A percentile compares a stretch with the other conserved stretches of the same genome.
phyloP scores from a whole-genome alignment of 2,888 invertebrate genomes.

The Polylopha cassiicola region DNA sequence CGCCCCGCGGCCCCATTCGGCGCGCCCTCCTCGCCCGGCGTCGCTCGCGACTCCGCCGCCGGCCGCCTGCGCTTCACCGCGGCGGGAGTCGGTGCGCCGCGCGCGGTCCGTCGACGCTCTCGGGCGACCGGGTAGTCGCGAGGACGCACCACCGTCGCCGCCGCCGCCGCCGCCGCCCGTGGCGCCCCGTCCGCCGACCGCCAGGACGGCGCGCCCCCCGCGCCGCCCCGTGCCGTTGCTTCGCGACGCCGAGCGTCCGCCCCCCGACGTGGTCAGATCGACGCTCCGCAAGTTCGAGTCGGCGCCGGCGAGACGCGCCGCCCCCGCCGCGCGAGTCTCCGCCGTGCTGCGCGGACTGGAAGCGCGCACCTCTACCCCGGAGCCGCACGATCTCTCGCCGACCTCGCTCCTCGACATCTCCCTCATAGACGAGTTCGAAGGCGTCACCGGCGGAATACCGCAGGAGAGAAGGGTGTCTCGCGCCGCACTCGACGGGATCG shows the following conservation, averaged over 20 bases:
- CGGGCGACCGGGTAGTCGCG: conserved; percentile 78
- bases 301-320: conserved; percentile 74
- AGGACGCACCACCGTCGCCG: conserved; percentile 77
- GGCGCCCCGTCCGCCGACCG: conserved; percentile 73
- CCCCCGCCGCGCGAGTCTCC: conserved; percentile 69
- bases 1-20: conserved; percentile 39
- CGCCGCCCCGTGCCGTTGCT: conserved; percentile 79
- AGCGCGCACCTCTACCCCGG: conserved; percentile 52
- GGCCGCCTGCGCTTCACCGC: conserved; percentile 38
- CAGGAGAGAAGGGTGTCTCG: conserved; percentile 74
- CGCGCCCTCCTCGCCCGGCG: conserved; percentile 45
- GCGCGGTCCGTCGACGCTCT: conserved; percentile 92
- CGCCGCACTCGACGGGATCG: conserved; percentile 76
- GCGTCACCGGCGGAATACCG: too few relatives aligned
- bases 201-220: conserved; percentile 49
- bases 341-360: conserved; percentile 59
- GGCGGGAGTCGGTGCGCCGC: conserved; percentile 84
- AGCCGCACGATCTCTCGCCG: conserved; percentile 38
- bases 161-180: conserved; percentile 48
- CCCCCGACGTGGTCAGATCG: conserved; percentile 92
- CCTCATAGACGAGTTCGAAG: conserved; percentile 39
- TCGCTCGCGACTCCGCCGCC: conserved; percentile 45
- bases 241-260: conserved; percentile 88
- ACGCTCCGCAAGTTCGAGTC: conserved; percentile 90
- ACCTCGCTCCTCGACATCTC: conserved; percentile 40